Percentiles rank a stretch among this genome's conserved stretches.
phyloP scores from a whole-genome alignment of 2,113 vertebrate genomes.

The Salminus brasiliensis region DNA sequence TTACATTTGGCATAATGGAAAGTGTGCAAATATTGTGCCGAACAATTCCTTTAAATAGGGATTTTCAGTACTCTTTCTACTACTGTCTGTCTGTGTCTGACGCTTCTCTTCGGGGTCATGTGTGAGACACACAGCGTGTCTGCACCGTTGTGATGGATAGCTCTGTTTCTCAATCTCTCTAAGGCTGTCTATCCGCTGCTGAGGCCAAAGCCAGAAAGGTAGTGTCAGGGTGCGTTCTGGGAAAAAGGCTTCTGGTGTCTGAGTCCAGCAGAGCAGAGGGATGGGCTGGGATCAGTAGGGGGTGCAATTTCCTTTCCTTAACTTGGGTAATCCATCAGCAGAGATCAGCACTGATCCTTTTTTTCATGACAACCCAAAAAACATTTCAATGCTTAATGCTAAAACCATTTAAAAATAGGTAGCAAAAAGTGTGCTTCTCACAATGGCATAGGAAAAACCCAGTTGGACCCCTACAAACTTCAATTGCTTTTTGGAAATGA shows the following conservation, averaged over 20 bases:
- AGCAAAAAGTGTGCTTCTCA: too few relatives aligned
- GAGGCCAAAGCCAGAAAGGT: not conserved
- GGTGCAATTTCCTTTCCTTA: constrained; percentile 42
- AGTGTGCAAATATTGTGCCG: not conserved
- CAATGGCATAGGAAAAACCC: too few relatives aligned
- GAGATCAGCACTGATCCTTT: not conserved
- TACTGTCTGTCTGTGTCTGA: not conserved
- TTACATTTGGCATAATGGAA: not conserved
- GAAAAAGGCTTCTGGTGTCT: constrained; percentile 21
- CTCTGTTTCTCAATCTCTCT: constrained; percentile 19
- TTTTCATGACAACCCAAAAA: too few relatives aligned
- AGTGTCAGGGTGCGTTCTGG: not conserved
- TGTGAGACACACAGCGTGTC: constrained; percentile 25
- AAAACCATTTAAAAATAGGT: too few relatives aligned
- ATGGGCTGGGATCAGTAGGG: constrained; percentile 29
- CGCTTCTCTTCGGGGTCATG: not conserved
- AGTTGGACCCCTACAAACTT: too few relatives aligned
- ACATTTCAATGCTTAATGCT: too few relatives aligned
- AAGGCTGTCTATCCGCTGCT: not conserved
- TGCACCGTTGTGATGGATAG: constrained; percentile 16
- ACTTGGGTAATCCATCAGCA: constrained; percentile 5
- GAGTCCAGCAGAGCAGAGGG: not conserved
- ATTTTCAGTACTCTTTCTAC: not conserved
- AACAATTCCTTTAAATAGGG: not conserved
- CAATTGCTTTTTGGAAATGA: too few relatives aligned